A percentile compares a stretch with the other conserved stretches of the same genome.
Conservation (phyloP, 2,113 vertebrate genomes). For the Rhinoderma darwinii region DNA sequence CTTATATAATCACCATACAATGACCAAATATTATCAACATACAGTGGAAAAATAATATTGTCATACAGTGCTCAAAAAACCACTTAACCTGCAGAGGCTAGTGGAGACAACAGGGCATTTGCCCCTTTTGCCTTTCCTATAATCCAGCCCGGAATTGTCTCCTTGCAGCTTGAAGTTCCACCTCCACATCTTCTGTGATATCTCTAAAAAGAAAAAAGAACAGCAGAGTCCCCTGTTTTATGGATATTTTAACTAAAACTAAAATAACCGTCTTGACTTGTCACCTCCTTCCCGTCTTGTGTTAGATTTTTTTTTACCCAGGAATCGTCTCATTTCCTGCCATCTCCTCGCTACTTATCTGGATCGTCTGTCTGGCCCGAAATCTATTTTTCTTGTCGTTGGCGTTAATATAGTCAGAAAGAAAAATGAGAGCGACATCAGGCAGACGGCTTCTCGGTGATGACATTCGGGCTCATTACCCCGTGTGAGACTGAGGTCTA, state of each 20-base stretch:
- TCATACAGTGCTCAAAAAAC: too few species aligned
- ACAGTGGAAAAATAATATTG: too few species aligned
- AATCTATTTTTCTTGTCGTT: conserved; percentile 45
- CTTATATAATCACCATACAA: too few species aligned
- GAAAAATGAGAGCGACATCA: conserved; percentile 7
- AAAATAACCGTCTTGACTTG: conserved; percentile 23
- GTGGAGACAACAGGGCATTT: too few species aligned
- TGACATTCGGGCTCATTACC: conserved; percentile 42
- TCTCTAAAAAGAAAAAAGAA: too few species aligned
- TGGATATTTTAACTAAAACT: neutral
- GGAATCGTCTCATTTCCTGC: conserved; percentile 27
- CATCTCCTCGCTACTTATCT: conserved; percentile 42
- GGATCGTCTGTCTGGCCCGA: conserved; percentile 18
- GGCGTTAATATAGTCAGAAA: conserved; percentile 47
- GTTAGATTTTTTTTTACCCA: neutral
- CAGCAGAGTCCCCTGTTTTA: too few species aligned
- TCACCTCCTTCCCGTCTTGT: conserved; percentile 1
- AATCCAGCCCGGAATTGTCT: too few species aligned
- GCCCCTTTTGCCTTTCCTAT: too few species aligned
- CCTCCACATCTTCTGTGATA: too few species aligned
- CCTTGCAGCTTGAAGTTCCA: too few species aligned
- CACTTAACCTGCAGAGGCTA: too few species aligned
- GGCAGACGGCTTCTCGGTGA: neutral
- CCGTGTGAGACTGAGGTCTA: conserved; percentile 11
- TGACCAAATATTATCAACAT: too few species aligned